These are phyloP conservation scores for Sminthurinus signatus DNA, from an alignment of 1,140 invertebrate species.

Conservation along the genomic window DNA sequence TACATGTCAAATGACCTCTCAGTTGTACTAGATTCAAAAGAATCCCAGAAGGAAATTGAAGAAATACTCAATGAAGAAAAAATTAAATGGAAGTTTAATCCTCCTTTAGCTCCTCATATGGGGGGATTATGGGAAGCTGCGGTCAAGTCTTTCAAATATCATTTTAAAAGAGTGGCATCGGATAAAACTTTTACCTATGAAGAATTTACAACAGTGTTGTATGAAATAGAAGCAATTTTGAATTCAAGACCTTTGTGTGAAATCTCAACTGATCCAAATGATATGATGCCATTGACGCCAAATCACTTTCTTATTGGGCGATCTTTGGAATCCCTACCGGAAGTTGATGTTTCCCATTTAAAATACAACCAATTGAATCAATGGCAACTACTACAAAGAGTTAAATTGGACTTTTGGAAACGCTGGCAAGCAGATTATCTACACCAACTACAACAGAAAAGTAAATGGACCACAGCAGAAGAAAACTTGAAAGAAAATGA, in stretches of 20 bases:
- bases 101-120: conserved; percentile 42
- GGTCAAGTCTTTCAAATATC: conserved; percentile 15
- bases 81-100: conserved; percentile 42
- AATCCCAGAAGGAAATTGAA: not conserved
- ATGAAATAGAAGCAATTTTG: conserved; percentile 42
- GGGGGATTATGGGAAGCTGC: conserved; percentile 43
- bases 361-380: not conserved
- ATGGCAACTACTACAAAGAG: conserved; percentile 17
- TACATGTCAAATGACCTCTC: not conserved
- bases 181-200: conserved; percentile 32
- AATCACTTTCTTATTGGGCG: conserved; percentile 26
- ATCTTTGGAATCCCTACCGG: not conserved
- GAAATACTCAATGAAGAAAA: not conserved
- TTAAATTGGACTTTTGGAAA: not conserved
- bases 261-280: conserved; percentile 40
- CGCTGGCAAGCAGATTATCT: conserved; percentile 43
- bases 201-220: conserved; percentile 40
- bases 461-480: conserved; percentile 19
- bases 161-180: not conserved
- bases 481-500: not conserved
- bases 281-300: conserved; percentile 41
- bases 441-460: not conserved
- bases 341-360: not conserved
- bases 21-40: too few relatives aligned
- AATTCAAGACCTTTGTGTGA: conserved; percentile 41